phyloP scores from a whole-genome alignment of 2,888 invertebrate species.

The Scaeva pyrastri region DNA sequence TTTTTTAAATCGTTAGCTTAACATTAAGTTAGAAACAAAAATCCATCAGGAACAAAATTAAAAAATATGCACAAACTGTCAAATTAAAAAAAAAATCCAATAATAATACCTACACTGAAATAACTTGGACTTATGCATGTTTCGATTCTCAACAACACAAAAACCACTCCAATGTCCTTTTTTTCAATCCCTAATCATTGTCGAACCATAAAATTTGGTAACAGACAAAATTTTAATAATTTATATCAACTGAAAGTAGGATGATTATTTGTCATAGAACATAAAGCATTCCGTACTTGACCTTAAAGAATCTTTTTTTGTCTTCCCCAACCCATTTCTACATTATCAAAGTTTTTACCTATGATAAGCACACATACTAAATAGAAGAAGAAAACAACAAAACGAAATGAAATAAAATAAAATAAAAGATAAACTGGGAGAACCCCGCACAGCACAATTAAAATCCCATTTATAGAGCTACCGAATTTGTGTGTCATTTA shows the following conservation, averaged over 20 bases:
- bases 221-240: neutral
- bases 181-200: neutral
- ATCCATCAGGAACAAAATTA: no score
- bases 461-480: constrained; percentile 76
- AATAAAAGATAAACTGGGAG: neutral
- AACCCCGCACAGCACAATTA: constrained; percentile 72
- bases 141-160: no score
- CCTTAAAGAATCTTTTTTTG: neutral
- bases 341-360: neutral
- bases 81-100: no score
- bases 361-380: neutral
- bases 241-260: neutral
- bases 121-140: no score
- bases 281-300: neutral
- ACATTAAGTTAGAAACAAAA: no score
- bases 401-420: neutral
- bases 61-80: no score
- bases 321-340: neutral
- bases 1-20: no score
- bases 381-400: neutral
- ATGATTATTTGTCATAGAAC: neutral
- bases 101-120: no score
- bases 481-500: constrained; percentile 77
- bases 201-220: neutral
- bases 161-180: neutral